phyloP scores from a whole-genome alignment of 2,113 vertebrate genomes.

The Petromus typicus region DNA sequence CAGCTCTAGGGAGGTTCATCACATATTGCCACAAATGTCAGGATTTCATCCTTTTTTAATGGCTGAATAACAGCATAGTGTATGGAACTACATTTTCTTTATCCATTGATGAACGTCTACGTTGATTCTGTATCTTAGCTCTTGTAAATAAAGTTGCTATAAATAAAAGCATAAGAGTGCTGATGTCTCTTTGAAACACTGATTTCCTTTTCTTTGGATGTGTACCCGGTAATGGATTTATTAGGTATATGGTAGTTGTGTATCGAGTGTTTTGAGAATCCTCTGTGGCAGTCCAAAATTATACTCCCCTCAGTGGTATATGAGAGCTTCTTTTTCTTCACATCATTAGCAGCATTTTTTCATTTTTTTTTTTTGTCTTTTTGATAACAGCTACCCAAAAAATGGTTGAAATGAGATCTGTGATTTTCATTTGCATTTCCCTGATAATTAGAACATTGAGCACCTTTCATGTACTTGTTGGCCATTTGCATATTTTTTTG shows the following conservation, averaged over 20 bases:
- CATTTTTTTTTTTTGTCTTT: not conserved
- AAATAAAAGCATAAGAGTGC: not conserved
- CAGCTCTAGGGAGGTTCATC: not conserved
- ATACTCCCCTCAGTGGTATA: not conserved
- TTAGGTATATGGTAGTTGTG: not conserved
- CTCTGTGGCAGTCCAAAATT: not conserved
- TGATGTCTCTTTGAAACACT: not conserved
- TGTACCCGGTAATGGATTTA: not conserved
- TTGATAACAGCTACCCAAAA: not conserved
- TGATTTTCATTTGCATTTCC: not conserved
- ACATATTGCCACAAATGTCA: not conserved
- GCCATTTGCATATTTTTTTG: not conserved
- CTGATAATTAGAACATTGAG: not conserved
- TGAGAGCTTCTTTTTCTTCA: not conserved
- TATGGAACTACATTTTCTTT: not conserved
- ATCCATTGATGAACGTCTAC: not conserved
- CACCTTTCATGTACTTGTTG: not conserved
- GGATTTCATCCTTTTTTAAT: not conserved
- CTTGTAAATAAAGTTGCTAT: not conserved
- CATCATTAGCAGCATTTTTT: not conserved
- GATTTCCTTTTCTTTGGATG: not conserved
- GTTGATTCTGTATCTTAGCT: not conserved
- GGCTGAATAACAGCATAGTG: not conserved
- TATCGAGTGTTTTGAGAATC: not conserved
- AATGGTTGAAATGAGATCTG: not conserved